Evolutionary conservation across 2,888 invertebrate genomes (phyloP), one percentile per base, ranked within the genome.

Genomic region (Aleiodes leptofemur): DNA sequence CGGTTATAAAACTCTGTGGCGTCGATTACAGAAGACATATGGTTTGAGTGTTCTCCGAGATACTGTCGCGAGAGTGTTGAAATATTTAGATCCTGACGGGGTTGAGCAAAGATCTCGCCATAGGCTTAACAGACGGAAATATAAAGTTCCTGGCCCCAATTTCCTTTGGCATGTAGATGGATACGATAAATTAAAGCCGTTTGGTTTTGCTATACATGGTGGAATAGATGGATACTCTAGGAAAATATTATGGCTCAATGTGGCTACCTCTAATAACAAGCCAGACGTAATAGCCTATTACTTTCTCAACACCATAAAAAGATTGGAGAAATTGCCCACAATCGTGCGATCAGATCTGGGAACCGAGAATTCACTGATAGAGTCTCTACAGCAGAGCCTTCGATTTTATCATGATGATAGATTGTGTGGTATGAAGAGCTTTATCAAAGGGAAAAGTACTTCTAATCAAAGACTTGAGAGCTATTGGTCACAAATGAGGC

Each of bases 131-230:
- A 34, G 72, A 29, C 31, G 72, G 7, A 72, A 72, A 13, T 61
- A 72, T 50, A 43, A 43, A 50, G 57, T 48, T n/a, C 57, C 38
- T 14, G 74, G 76, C n/a, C 78, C 76, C 9, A 76, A 76, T 61
- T 73, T 72, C 50, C 16, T 72, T 6, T 78, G 74, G 74, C 78
- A 78, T 48, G 6, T 69, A 7, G 76, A 78, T 59, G 76, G 78
- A 0, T 78, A 76, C 16, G 76, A 78, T 43, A 78, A 78, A 48
- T 23, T 78, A 0, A 78, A 76, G 23, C 72, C 64, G 57, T 76
- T 69, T 69, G 76, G 78, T 8, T 76, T 78, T 59, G 51, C 76
- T 4, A 72, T 78, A 3, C 74, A 76, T 64, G 78, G 74, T 9
- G 76, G 78, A 16, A 69, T 76, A 34, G 78, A 78, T 72, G 76